Percentiles rank a stretch among this genome's conserved stretches.
phyloP scores from a whole-genome alignment of 1,140 invertebrate genomes.

The Alviniconcha marisindica region DNA sequence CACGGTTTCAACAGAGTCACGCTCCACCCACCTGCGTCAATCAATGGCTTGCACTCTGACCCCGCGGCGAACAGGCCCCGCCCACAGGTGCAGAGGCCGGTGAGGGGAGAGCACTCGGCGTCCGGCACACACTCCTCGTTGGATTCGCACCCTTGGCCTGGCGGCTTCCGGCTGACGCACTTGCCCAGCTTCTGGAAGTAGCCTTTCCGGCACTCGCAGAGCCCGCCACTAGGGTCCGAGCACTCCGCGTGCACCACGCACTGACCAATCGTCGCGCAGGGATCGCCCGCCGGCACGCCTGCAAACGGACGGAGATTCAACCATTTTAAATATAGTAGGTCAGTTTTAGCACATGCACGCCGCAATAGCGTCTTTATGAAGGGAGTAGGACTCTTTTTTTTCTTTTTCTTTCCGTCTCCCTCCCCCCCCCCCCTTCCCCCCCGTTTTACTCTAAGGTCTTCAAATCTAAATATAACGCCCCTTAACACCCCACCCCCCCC shows the following conservation, averaged over 20 bases:
- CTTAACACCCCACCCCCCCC: no score
- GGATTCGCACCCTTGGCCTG: conserved; percentile 22
- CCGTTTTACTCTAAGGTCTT: not conserved
- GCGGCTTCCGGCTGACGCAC: conserved; percentile 35
- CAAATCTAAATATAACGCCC: no score
- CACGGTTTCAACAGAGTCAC: no score
- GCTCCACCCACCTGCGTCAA: conserved; percentile 32
- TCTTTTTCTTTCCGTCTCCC: no score
- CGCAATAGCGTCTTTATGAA: no score
- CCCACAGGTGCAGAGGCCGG: conserved; percentile 17
- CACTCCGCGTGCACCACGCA: conserved; percentile 42
- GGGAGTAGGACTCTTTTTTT: no score
- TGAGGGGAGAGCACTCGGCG: conserved; percentile 24
- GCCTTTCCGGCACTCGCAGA: conserved; percentile 36
- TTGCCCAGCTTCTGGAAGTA: conserved; percentile 33
- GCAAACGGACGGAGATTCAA: no score
- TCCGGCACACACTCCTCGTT: conserved; percentile 34
- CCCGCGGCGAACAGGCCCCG: conserved; percentile 26
- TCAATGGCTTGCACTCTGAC: conserved; percentile 19
- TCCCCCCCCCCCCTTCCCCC: not conserved
- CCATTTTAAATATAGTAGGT: no score
- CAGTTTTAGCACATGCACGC: no score
- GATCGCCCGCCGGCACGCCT: conserved; percentile 22
- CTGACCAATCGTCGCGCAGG: conserved; percentile 33
- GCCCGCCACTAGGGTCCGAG: conserved; percentile 9